Conservation (phyloP, 2,888 invertebrate genomes). For the Temnothorax ravouxi region DNA sequence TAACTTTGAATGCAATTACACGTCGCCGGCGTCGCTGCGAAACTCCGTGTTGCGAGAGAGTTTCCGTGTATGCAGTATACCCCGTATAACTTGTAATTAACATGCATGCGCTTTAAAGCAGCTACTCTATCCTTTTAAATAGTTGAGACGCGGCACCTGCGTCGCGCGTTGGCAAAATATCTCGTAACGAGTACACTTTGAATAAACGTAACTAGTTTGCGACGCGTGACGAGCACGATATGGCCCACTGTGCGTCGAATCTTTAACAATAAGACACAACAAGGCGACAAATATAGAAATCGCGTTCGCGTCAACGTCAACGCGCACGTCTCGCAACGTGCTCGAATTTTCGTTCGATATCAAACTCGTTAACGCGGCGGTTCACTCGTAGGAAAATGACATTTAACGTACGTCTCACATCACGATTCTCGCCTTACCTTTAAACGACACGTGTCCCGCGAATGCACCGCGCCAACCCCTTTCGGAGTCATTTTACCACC, state of each 20-base stretch:
- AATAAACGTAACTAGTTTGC: constrained; percentile 20
- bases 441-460: constrained; percentile 22
- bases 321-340: neutral
- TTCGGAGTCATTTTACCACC: neutral
- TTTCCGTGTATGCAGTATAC: constrained; percentile 8
- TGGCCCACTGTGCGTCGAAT: neutral
- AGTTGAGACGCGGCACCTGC: neutral
- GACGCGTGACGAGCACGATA: neutral
- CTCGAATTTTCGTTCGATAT: neutral
- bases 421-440: constrained; percentile 32
- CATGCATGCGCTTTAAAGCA: constrained; percentile 16
- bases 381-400: neutral
- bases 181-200: constrained; percentile 14
- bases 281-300: neutral
- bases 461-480: neutral
- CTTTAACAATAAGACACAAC: neutral
- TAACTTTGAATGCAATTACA: constrained; percentile 24
- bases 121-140: constrained; percentile 21
- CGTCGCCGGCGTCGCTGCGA: constrained; percentile 4
- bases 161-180: constrained; percentile 15
- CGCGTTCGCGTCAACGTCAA: neutral
- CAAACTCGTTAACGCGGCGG: neutral
- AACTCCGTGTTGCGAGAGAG: constrained; percentile 11
- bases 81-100: constrained; percentile 30
- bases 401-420: constrained; percentile 22